Conservation (phyloP, 2,113 vertebrate genomes). For the Thunnus thynnus region DNA sequence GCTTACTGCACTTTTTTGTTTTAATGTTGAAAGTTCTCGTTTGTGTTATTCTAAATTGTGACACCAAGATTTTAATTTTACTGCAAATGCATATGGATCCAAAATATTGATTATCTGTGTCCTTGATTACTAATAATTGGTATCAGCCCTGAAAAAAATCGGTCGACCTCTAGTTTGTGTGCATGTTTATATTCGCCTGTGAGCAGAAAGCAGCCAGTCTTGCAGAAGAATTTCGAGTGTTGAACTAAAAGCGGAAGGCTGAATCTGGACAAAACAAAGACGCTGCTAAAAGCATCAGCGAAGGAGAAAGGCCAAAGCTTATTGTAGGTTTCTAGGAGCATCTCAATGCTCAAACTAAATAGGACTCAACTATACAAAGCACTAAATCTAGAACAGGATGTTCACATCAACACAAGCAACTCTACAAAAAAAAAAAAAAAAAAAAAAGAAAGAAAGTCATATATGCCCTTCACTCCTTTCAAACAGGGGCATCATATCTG, state of each 20-base stretch:
- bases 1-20: too few species aligned
- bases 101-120: too few species aligned
- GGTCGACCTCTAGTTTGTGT: not conserved
- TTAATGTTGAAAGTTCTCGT: too few species aligned
- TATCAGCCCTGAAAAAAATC: too few species aligned
- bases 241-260: constrained; percentile 58
- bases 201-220: constrained; percentile 13
- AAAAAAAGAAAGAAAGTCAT: not conserved
- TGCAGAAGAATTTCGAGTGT: constrained; percentile 57
- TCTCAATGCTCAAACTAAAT: constrained; percentile 56
- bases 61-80: too few species aligned
- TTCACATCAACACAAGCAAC: not conserved
- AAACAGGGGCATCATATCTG: constrained; percentile 28
- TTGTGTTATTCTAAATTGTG: too few species aligned
- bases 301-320: constrained; percentile 10
- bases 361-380: not conserved
- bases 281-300: constrained; percentile 53
- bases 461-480: constrained; percentile 22
- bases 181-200: not conserved
- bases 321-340: constrained; percentile 20
- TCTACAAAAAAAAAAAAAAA: not conserved
- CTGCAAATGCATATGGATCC: too few species aligned
- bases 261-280: constrained; percentile 70
- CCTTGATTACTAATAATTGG: too few species aligned
- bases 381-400: constrained; percentile 1